Evolutionary conservation across 1,140 invertebrate species (phyloP).

Genomic region (Macrobrachium rosenbergii): DNA sequence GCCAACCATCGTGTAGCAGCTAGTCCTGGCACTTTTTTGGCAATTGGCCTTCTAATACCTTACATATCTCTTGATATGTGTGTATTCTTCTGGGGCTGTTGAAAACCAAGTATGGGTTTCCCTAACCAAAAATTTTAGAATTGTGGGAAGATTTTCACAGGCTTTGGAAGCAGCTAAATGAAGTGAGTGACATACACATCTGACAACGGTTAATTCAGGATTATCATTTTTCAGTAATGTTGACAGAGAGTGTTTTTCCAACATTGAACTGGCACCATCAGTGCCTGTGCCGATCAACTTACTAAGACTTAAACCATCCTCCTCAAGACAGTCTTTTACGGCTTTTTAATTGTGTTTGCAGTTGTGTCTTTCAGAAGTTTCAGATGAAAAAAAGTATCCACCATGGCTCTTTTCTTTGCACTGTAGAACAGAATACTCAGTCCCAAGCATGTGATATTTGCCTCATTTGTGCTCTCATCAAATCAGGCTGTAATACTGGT

Average conservation of each 20-base stretch:
- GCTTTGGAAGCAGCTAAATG: slow-evolving; percentile 23
- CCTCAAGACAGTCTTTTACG: not conserved
- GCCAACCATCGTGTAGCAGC: not conserved
- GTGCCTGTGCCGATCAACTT: not conserved
- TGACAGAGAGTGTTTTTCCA: not conserved
- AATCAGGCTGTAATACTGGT: slow-evolving; percentile 31
- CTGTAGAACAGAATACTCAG: slow-evolving; percentile 7
- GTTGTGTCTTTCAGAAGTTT: not conserved
- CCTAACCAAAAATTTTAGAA: slow-evolving; percentile 41
- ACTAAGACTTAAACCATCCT: slow-evolving; percentile 10
- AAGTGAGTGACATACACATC: slow-evolving; percentile 1
- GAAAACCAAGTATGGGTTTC: slow-evolving; percentile 51
- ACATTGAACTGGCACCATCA: slow-evolving; percentile 17
- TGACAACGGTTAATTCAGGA: slow-evolving; percentile 13
- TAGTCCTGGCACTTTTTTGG: slow-evolving; percentile 27
- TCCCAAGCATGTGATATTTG: slow-evolving; percentile 25
- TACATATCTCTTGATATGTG: slow-evolving; percentile 29
- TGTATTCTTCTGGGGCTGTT: slow-evolving; percentile 38
- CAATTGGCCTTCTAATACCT: slow-evolving; percentile 6
- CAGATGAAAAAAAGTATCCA: slow-evolving; percentile 25
- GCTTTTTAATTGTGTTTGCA: slow-evolving; percentile 5
- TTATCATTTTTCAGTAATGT: slow-evolving; percentile 23
- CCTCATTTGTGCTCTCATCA: slow-evolving; percentile 15
- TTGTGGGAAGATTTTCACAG: slow-evolving; percentile 16
- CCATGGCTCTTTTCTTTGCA: slow-evolving; percentile 7